These are phyloP conservation scores for Yponomeuta sedellus DNA, from an alignment of 2,888 invertebrate species.

Conservation along the genomic window DNA sequence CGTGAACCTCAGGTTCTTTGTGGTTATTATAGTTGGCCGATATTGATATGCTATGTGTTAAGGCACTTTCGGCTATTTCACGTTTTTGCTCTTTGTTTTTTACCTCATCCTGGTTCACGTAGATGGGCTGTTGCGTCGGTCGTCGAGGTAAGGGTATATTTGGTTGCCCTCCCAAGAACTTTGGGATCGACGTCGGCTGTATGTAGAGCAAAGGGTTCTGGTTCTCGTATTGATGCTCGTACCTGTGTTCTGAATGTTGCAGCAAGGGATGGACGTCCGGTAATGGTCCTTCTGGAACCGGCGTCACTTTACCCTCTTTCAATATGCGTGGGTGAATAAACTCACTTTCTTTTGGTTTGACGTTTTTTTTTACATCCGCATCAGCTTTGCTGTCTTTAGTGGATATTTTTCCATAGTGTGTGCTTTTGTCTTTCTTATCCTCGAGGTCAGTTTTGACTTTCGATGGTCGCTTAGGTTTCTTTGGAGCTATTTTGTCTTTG, in stretches of 20 bases:
- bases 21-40: constrained; percentile 59
- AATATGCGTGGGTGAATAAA: constrained; percentile 66
- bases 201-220: constrained; percentile 70
- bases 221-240: constrained; percentile 79
- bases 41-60: constrained; percentile 64
- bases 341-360: constrained; percentile 75
- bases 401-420: constrained; percentile 61
- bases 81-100: constrained; percentile 44
- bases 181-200: constrained; percentile 78
- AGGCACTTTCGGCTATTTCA: constrained; percentile 60
- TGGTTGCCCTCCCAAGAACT: constrained; percentile 76
- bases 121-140: constrained; percentile 62
- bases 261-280: constrained; percentile 80
- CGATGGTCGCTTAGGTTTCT: constrained; percentile 63
- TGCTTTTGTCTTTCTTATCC: constrained; percentile 46
- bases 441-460: constrained; percentile 53
- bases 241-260: constrained; percentile 87
- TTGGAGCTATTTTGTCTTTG: constrained; percentile 67
- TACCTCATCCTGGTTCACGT: constrained; percentile 66
- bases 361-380: constrained; percentile 72
- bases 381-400: constrained; percentile 59
- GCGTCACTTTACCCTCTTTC: constrained; percentile 70
- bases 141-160: constrained; percentile 57
- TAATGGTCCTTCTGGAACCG: constrained; percentile 61
- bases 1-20: constrained; percentile 71